phyloP scores from a whole-genome alignment of 2,113 vertebrate species.

The Chaetodon auriga region DNA sequence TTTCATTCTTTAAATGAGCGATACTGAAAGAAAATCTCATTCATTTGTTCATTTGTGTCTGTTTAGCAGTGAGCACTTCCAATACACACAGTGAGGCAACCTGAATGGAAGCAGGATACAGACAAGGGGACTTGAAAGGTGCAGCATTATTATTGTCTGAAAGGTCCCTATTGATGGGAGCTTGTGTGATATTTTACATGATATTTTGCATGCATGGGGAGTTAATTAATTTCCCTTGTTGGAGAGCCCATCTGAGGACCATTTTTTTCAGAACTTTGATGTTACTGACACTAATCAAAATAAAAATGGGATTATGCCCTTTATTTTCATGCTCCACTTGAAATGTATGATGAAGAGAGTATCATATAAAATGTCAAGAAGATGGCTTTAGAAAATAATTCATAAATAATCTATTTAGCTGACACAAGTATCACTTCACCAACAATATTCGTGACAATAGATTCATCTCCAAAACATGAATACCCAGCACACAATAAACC shows the following conservation, averaged over 20 bases:
- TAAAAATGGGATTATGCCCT: constrained; percentile 31
- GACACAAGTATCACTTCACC: background rate
- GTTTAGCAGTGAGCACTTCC: constrained; percentile 38
- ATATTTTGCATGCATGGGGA: constrained; percentile 42
- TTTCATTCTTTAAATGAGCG: constrained; percentile 1
- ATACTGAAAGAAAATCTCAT: constrained; percentile 26
- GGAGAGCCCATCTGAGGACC: constrained; percentile 45
- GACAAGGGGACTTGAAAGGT: constrained; percentile 65
- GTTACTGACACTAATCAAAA: constrained; percentile 49
- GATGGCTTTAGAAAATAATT: constrained; percentile 34
- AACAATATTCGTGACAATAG: background rate
- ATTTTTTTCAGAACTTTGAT: constrained; percentile 49
- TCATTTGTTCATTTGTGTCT: constrained; percentile 32
- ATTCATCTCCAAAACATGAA: constrained; percentile 1
- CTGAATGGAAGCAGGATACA: constrained; percentile 47
- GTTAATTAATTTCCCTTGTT: constrained; percentile 57
- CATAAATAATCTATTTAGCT: constrained; percentile 17
- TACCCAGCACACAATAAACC: background rate
- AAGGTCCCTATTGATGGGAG: constrained; percentile 59
- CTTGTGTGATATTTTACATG: constrained; percentile 47
- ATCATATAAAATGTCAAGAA: constrained; percentile 47
- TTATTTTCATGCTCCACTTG: constrained; percentile 40
- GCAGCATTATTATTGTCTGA: constrained; percentile 60
- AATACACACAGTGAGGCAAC: constrained; percentile 5
- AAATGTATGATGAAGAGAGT: constrained; percentile 29